Percentiles rank a stretch among this genome's conserved stretches.
These are phyloP conservation scores for Phainopepla nitens DNA, from an alignment of 2,113 vertebrate genomes.

Conservation along the genomic window DNA sequence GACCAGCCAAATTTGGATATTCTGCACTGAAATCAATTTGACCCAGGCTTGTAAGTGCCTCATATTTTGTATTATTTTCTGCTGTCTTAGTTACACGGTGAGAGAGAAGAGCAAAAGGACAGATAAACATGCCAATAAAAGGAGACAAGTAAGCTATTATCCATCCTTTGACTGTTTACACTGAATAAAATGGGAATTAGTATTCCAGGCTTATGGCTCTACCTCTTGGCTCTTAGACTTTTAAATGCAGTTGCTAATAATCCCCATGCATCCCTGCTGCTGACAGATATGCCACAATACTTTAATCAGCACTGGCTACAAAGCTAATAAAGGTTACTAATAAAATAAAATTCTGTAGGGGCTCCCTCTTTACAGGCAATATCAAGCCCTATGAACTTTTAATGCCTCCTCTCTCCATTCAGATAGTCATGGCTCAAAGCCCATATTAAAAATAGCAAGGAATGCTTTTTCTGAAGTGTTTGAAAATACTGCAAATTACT, in stretches of 20 bases:
- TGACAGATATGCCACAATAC: slow-evolving; percentile 63
- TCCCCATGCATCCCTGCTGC: slow-evolving; percentile 61
- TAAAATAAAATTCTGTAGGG: slow-evolving; percentile 71
- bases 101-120: neutral
- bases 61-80: slow-evolving; percentile 12
- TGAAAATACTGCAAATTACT: slow-evolving; percentile 73
- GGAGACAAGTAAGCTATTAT: neutral
- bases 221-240: slow-evolving; percentile 65
- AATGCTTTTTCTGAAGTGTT: slow-evolving; percentile 72
- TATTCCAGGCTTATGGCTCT: slow-evolving; percentile 57
- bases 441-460: slow-evolving; percentile 67
- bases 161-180: neutral
- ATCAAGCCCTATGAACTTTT: slow-evolving; percentile 74
- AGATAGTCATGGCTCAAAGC: slow-evolving; percentile 72
- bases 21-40: neutral
- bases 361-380: slow-evolving; percentile 65
- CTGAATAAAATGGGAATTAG: slow-evolving; percentile 43
- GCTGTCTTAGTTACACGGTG: neutral
- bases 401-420: slow-evolving; percentile 69
- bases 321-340: slow-evolving; percentile 72
- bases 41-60: neutral
- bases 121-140: slow-evolving; percentile 34
- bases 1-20: neutral
- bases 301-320: slow-evolving; percentile 67
- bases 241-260: slow-evolving; percentile 72